phyloP scores from a whole-genome alignment of 2,797 vertebrate genomes.

The Otolemur crassicaudatus region DNA sequence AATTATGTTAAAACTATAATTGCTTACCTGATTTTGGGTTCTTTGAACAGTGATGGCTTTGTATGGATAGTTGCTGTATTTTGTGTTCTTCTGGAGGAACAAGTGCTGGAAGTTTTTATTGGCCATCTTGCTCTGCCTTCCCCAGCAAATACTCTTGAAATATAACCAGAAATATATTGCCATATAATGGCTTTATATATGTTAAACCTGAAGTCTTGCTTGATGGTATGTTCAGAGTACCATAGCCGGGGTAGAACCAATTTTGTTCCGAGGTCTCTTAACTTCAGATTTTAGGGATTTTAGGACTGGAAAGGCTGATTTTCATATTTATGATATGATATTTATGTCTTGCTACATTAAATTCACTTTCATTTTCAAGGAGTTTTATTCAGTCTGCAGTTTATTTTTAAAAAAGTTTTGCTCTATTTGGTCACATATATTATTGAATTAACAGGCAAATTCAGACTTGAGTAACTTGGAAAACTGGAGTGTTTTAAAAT shows the following conservation, averaged over 20 bases:
- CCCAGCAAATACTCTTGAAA: not conserved
- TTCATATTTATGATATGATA: not conserved
- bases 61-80: not conserved
- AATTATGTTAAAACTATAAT: too few relatives aligned
- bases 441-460: slow-evolving; percentile 1
- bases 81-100: not conserved
- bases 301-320: not conserved
- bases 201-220: slow-evolving; percentile 14
- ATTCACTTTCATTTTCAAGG: slow-evolving; percentile 11
- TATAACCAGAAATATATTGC: not conserved
- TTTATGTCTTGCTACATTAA: slow-evolving; percentile 12
- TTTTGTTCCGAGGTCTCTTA: not conserved
- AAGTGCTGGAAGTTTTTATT: not conserved
- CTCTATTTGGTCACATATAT: not conserved
- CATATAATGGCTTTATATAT: not conserved
- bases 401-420: not conserved
- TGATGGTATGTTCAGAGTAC: not conserved
- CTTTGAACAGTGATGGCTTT: not conserved
- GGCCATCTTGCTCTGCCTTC: not conserved
- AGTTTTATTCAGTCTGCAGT: not conserved
- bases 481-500: not conserved
- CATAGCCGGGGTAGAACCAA: not conserved
- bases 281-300: slow-evolving; percentile 10
- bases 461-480: not conserved
- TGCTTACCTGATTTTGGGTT: not conserved